These are phyloP conservation scores for Drosophila colorata DNA, from an alignment of 2,888 invertebrate species.

Conservation along the genomic window DNA sequence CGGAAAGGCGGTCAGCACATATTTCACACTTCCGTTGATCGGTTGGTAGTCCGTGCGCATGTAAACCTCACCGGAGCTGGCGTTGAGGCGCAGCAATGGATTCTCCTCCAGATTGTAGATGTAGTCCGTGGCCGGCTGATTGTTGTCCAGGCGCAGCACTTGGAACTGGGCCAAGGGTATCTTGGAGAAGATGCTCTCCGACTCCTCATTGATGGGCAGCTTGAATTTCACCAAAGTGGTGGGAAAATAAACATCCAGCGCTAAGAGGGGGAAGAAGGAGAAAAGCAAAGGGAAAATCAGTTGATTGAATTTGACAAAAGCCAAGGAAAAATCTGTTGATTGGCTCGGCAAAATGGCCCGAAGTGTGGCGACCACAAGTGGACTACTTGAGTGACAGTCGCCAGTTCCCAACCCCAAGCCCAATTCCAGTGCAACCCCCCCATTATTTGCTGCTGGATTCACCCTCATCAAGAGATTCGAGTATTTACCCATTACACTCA, in stretches of 20 bases:
- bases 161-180: constrained; percentile 84
- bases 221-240: constrained; percentile 82
- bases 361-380: constrained; percentile 58
- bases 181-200: constrained; percentile 83
- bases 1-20: constrained; percentile 80
- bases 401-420: neutral
- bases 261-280: constrained; percentile 58
- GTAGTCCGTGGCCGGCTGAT: constrained; percentile 72
- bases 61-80: constrained; percentile 82
- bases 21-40: constrained; percentile 65
- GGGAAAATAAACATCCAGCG: constrained; percentile 83
- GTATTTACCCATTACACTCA: constrained; percentile 49
- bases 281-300: constrained; percentile 9
- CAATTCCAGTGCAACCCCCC: constrained; percentile 33
- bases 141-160: constrained; percentile 76
- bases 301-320: constrained; percentile 3
- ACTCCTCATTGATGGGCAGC: constrained; percentile 83
- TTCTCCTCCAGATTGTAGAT: constrained; percentile 82
- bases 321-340: neutral
- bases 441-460: constrained; percentile 30
- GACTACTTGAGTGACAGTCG: constrained; percentile 13
- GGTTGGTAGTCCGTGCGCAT: constrained; percentile 80
- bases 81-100: constrained; percentile 77
- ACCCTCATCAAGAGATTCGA: constrained; percentile 29
- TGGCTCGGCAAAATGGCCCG: constrained; percentile 5